Evolutionary conservation across 1,140 invertebrate species (phyloP).

Genomic region (Drosophila aff.): DNA sequence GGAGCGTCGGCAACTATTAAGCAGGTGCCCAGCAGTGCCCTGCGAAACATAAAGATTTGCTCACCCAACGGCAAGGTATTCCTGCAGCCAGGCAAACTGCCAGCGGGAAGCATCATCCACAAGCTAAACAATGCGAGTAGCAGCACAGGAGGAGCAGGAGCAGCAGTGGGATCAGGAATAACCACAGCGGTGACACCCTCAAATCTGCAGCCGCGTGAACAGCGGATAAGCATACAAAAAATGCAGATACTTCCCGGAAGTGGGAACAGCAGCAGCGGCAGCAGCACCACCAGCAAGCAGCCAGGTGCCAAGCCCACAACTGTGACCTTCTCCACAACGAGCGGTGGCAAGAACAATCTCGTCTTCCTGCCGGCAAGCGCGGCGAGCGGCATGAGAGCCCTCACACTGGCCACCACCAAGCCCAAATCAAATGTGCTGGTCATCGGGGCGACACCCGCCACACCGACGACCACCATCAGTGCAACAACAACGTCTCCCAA

Average conservation of each 20-base stretch:
- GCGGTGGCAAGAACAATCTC: constrained; percentile 71
- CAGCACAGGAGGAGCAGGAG: not conserved
- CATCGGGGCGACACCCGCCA: constrained; percentile 54
- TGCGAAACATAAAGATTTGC: constrained; percentile 79
- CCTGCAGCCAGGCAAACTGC: constrained; percentile 68
- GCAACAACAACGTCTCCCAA: constrained; percentile 4
- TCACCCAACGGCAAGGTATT: constrained; percentile 81
- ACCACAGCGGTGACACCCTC: constrained; percentile 34
- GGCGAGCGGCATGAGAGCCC: constrained; percentile 64
- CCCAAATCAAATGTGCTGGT: constrained; percentile 72
- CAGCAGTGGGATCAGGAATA: not conserved
- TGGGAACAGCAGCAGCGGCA: not conserved
- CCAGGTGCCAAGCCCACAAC: constrained; percentile 56
- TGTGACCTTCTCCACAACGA: constrained; percentile 54
- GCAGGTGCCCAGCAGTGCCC: constrained; percentile 67
- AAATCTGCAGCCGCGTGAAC: constrained; percentile 25
- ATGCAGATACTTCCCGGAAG: constrained; percentile 67
- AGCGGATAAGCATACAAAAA: constrained; percentile 78
- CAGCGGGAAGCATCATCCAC: constrained; percentile 63
- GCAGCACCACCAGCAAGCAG: constrained; percentile 24
- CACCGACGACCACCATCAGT: not conserved
- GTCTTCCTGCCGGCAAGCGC: constrained; percentile 66
- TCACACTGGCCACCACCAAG: constrained; percentile 56
- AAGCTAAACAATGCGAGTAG: constrained; percentile 60
- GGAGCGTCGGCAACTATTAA: constrained; percentile 51